A percentile compares a stretch with the other conserved stretches of the same genome.
phyloP scores from a whole-genome alignment of 1,140 invertebrate species.

The Idris sp. region DNA sequence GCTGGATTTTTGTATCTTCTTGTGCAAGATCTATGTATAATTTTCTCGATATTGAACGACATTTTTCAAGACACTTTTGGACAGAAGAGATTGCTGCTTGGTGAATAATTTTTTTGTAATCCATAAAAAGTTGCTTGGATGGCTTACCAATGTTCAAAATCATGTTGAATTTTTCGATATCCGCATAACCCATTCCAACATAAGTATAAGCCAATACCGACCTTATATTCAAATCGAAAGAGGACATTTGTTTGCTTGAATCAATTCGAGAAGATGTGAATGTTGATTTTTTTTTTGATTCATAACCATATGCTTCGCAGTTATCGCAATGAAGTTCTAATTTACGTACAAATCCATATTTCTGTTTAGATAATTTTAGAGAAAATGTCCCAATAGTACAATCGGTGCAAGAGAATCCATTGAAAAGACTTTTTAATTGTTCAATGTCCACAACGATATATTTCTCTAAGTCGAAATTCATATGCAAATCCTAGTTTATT shows the following conservation, averaged over 20 bases:
- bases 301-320: not conserved
- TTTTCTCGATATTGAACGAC: constrained; percentile 1
- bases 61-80: constrained; percentile 1
- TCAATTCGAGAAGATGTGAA: constrained; percentile 3
- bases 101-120: not conserved
- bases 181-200: constrained; percentile 2
- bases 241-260: not conserved
- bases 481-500: too few species aligned
- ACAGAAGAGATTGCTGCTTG: not conserved
- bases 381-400: not conserved
- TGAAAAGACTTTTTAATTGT: not conserved
- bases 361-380: not conserved
- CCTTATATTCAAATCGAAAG: constrained; percentile 2
- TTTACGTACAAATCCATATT: not conserved
- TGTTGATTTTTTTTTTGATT: not conserved
- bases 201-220: not conserved
- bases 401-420: not conserved
- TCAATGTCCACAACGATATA: constrained; percentile 1
- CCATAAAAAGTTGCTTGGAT: not conserved
- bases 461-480: too few species aligned
- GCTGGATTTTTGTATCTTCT: not conserved
- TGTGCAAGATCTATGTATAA: constrained; percentile 3
- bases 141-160: not conserved
- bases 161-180: constrained; percentile 1
- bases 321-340: not conserved